A percentile compares a stretch with the other conserved stretches of the same genome.
These are phyloP conservation scores for Hermetia illucens DNA, from an alignment of 1,140 invertebrate genomes.

Conservation along the genomic window DNA sequence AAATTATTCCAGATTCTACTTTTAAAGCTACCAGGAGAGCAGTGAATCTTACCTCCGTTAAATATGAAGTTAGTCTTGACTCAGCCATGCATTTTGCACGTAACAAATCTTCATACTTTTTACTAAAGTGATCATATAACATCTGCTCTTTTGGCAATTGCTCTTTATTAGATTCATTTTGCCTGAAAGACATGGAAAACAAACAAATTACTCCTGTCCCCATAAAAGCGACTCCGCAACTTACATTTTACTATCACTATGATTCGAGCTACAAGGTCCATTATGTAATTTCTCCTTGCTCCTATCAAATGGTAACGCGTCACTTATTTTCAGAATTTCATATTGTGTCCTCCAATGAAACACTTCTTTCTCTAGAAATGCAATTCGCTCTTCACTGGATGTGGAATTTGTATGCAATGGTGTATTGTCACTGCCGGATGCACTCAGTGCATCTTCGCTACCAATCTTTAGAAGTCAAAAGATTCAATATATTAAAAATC, in stretches of 20 bases:
- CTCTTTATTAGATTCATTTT: constrained; percentile 3
- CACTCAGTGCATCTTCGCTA: constrained; percentile 42
- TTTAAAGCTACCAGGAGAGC: no score
- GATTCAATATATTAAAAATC: no score
- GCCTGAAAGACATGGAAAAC: no score
- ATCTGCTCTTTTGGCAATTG: constrained; percentile 20
- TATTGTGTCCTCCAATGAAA: constrained; percentile 42
- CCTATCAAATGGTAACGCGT: constrained; percentile 17
- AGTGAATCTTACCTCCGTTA: constrained; percentile 16
- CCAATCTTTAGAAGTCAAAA: constrained; percentile 37
- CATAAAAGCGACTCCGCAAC: no score
- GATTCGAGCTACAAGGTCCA: background rate
- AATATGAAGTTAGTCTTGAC: constrained; percentile 18
- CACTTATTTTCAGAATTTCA: constrained; percentile 37
- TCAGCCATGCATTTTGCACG: constrained; percentile 20
- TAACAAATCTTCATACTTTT: constrained; percentile 25
- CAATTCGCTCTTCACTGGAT: constrained; percentile 20
- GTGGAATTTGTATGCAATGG: constrained; percentile 9
- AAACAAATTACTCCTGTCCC: no score
- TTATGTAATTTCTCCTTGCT: constrained; percentile 10
- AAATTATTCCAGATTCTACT: constrained; percentile 1
- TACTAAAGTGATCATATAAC: constrained; percentile 21
- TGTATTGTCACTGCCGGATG: constrained; percentile 26
- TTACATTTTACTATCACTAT: background rate
- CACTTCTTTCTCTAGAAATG: constrained; percentile 38